Evolutionary conservation across 1,140 invertebrate genomes (phyloP).

Genomic region (Leptonema lineaticorne): DNA sequence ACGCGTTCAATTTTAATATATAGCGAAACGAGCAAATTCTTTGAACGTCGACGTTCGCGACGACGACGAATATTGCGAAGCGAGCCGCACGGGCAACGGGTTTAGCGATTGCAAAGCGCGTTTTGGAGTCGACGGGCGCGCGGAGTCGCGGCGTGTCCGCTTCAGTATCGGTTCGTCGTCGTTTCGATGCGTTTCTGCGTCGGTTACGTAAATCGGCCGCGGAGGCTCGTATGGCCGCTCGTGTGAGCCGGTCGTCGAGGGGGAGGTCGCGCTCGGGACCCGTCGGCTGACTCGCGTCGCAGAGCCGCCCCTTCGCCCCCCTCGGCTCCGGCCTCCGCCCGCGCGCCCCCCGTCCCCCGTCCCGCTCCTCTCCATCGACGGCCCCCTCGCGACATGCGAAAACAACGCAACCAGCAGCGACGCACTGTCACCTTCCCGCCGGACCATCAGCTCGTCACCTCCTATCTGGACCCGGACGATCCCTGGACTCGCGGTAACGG

Average conservation of each 20-base stretch:
- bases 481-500: slow-evolving; percentile 16
- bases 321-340: not conserved
- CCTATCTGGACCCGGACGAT: not conserved
- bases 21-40: not conserved
- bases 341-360: not conserved
- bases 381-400: not conserved
- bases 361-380: not conserved
- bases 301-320: not conserved
- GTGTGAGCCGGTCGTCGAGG: not conserved
- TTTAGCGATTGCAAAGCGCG: not conserved
- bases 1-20: no score
- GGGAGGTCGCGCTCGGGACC: not conserved
- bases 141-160: not conserved
- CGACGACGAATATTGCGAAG: not conserved
- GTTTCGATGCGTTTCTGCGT: not conserved
- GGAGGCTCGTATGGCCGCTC: not conserved
- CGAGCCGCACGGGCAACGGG: not conserved
- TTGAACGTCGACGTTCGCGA: not conserved
- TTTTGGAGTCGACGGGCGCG: not conserved
- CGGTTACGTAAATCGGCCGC: not conserved
- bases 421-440: not conserved
- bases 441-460: not conserved
- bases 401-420: not conserved
- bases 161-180: not conserved
- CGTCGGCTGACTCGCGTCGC: not conserved